phyloP scores from a whole-genome alignment of 2,113 vertebrate genomes.

The Smithornis capensis region DNA sequence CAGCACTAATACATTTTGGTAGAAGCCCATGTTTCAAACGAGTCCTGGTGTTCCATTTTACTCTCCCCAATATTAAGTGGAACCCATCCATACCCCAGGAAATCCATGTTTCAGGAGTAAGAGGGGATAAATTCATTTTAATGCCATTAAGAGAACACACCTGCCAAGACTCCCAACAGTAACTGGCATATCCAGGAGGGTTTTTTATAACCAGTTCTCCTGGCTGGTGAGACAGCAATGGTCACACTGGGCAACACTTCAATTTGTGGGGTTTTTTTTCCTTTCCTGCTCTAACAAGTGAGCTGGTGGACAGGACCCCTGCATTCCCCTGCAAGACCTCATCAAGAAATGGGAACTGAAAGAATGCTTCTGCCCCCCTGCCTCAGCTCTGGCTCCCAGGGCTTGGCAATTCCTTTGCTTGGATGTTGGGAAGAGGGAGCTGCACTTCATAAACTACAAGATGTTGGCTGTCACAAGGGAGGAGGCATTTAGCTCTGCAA shows the following conservation, averaged over 20 bases:
- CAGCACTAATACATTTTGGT: background rate
- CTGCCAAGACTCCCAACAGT: background rate
- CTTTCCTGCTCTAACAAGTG: background rate
- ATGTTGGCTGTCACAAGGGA: background rate
- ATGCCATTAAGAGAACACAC: background rate
- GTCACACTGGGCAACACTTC: background rate
- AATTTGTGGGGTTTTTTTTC: accelerated
- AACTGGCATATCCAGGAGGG: background rate
- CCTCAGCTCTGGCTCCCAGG: background rate
- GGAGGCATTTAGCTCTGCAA: background rate
- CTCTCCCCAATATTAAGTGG: no score
- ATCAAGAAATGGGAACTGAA: background rate
- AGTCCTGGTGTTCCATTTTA: background rate
- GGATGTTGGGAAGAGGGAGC: background rate
- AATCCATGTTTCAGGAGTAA: background rate
- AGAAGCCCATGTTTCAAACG: background rate
- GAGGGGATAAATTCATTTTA: background rate
- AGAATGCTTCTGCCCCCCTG: background rate
- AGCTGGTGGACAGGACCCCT: background rate
- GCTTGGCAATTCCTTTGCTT: background rate
- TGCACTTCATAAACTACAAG: background rate
- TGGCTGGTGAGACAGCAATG: background rate
- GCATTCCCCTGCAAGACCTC: background rate
- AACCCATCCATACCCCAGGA: background rate
- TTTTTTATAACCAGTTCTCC: background rate